Base-by-base conservation (phyloP, 2,113 vertebrate species). In the Tragelaphus imberbis region DNA sequence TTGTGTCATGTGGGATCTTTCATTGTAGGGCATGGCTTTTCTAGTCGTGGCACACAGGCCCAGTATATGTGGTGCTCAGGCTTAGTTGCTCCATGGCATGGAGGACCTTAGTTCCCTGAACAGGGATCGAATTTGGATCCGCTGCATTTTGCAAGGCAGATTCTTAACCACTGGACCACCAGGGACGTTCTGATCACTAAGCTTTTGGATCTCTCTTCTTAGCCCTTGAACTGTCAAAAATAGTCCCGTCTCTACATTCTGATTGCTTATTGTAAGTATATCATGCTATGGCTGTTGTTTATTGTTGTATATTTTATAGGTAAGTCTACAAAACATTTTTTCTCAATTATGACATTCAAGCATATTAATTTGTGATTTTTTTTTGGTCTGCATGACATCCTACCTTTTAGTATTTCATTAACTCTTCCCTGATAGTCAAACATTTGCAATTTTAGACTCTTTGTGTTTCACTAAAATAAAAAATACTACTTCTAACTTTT, bases 231-330 rank as follows among this genome's bases (percentile, higher is more conserved):
- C 27, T 80, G 16, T 87, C 15, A 61, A 55, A 75, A 36, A 44
- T n/a, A 53, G 27, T 81, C 8, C 59, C 1, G 5, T 79, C 49
- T 80, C 65, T 16, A 21, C 19, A 33, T 85, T 51, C 36, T 51
- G 23, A 63, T 49, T 36, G 53, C 33, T 88, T 95, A 27, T 56
- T 84, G 56, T 84, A 59, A 93, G 36, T 92, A 53, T 61, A 71
- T 9, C 23, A 49, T 49, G 33, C 2, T 25, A 30, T 71, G 33
- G 25, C 44, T 75, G 23, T 55, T 58, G 19, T 8, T 59, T 81
- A 27, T 40, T 96, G 13, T 51, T 49, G 30, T 47, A 53, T 7
- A 30, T 3, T 14, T 36, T 17, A 55, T 23, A 82, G 2, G 82
- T 53, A 61, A 71, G 25, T 79, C 36, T 94, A 65, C 56, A 80